Base-by-base conservation (phyloP, 2,797 vertebrate species). In the Sebastes cheni region DNA sequence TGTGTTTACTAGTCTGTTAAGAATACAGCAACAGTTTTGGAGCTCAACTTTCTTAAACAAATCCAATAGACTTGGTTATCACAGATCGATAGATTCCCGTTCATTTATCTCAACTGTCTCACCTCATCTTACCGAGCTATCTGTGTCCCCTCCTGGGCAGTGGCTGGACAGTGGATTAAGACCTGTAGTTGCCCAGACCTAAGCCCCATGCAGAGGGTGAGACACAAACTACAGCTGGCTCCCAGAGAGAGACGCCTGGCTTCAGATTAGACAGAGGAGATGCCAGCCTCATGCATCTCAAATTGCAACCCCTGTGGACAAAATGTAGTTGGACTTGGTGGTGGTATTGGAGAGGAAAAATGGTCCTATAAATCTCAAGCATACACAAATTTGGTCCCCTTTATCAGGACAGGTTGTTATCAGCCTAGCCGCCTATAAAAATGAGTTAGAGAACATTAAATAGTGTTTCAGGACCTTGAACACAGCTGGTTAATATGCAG, bases 61-160 rank as follows among this genome's bases (percentile, higher is more conserved):
- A 87, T 74, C 70, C 34, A 75, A 71, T 20, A 74, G 79, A 69
- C 69, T 55, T 55, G 34, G 81, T 84, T 81, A 92, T 93, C 90
- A 91, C 69, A 58, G 42, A 73, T 72, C 23, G 13, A 80, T 86
- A 81, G 86, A 91, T 85, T 92, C 84, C 75, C 39, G 12, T 86
- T 79, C 77, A 72, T 75, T 84, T 93, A 94, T 94, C 93, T 90
- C 67, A 4, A 39, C 70, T 13, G 84, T 88, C 87, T 91, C 91
- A 82, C 77, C 88, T 82, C 62, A 34, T 91, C 82, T 91, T 88
- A 89, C 83, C 62, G 36, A 87, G 76, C 84, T 94, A 95, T 95
- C 93, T 93, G 86, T 92, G 89, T 89, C 92, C 92, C 95, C 90
- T 90, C 90, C 93, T 67, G 91, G 87, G 93, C 78, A 61, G 90